Base-by-base conservation (phyloP, 2,797 vertebrate genomes). In the Danionella dracula region DNA sequence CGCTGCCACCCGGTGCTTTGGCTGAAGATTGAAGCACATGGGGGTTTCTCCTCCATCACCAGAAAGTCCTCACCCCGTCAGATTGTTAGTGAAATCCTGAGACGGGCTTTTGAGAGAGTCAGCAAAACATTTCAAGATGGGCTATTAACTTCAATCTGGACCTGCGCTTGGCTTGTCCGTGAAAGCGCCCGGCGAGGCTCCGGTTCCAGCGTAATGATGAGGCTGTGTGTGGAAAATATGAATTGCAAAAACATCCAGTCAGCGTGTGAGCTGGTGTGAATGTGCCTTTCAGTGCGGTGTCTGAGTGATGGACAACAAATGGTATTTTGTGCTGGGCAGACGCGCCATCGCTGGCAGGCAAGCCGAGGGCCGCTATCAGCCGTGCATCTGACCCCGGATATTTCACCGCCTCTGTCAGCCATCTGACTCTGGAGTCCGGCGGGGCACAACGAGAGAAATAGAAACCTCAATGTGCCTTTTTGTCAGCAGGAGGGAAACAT, bases 181-280 rank as follows among this genome's bases (percentile, higher is more conserved):
- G 89, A 90, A 90, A 89, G 89, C 86, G 65, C 82, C 88, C 89
- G 84, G 83, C 81, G 82, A 88, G 94, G 90, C 90, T 96, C 92
- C 58, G 88, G 91, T 94, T 94, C 90, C 93, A 84, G 86, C 91
- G 92, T 93, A 96, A 94, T 90, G 93, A 93, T 82, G 93, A 90
- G 92, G 89, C 90, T 91, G 91, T 88, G 94, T 91, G 93, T 92
- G 93, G 95, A 94, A 95, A 97, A 97, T 96, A 96, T 97, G 91
- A 93, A 94, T 97, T 94, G 93, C 95, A 95, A 91, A 93, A 93
- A 93, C 94, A 95, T 90, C 91, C 90, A 83, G 85, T 81, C 90
- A 83, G 85, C 81, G 87, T 82, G 88, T 92, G 90, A 84, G 82
- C 83, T 90, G 87, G 88, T 92, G 91, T 92, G 93, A 93, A 93